Percentiles rank a stretch among this genome's conserved stretches.
These are phyloP conservation scores for Isotomurus palustris DNA, from an alignment of 2,888 invertebrate species.

Conservation along the genomic window DNA sequence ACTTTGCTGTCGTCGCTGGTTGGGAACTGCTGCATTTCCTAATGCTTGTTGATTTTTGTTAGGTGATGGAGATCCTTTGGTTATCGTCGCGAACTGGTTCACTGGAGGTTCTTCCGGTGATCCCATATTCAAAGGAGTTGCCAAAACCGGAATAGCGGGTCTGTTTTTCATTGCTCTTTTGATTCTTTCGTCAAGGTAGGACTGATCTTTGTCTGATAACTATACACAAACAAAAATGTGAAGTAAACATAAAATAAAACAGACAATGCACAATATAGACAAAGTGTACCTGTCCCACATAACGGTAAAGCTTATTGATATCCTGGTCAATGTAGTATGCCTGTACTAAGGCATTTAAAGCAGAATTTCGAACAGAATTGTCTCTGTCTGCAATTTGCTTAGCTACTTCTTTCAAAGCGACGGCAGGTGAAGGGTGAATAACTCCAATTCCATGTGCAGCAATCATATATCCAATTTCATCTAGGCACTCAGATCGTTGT, in stretches of 20 bases:
- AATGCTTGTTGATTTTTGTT: constrained; percentile 27
- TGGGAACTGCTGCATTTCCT: not conserved
- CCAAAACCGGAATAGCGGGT: too few species aligned
- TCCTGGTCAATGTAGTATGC: constrained; percentile 90
- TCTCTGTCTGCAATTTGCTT: constrained; percentile 94
- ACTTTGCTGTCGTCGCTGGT: constrained; percentile 8
- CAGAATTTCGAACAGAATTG: constrained; percentile 91
- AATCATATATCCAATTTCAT: constrained; percentile 80
- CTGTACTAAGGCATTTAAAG: constrained; percentile 86
- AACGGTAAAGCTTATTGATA: constrained; percentile 79
- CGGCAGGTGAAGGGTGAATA: constrained; percentile 72
- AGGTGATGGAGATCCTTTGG: constrained; percentile 49
- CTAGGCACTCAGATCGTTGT: constrained; percentile 92
- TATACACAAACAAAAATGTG: constrained; percentile 48
- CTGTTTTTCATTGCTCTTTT: constrained; percentile 68
- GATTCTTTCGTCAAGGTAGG: constrained; percentile 90
- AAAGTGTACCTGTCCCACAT: constrained; percentile 73
- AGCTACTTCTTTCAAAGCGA: constrained; percentile 83
- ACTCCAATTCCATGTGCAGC: constrained; percentile 78
- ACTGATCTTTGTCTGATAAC: constrained; percentile 91
- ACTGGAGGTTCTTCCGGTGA: too few species aligned
- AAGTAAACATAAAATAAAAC: not conserved
- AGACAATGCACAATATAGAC: not conserved
- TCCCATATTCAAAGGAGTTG: too few species aligned
- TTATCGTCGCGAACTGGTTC: constrained; percentile 49